Percentiles rank a stretch among this genome's conserved stretches.
These are phyloP conservation scores for Halcyon badia DNA, from an alignment of 2,797 vertebrate genomes.

Conservation along the genomic window DNA sequence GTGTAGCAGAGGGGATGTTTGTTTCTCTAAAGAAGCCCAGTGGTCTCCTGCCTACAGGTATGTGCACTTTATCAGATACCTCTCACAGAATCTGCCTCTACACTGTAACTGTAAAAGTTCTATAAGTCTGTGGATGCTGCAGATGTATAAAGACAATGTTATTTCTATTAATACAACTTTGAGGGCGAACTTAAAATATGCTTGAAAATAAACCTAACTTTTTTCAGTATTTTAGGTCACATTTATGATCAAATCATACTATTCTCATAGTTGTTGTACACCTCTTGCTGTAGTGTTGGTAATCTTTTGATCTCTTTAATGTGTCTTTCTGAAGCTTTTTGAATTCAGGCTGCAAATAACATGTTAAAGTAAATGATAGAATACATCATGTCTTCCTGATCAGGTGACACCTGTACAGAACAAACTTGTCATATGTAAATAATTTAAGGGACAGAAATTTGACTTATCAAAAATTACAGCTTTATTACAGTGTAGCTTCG, in stretches of 20 bases:
- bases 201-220: background rate
- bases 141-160: background rate
- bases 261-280: background rate
- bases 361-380: background rate
- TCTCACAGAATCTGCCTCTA: background rate
- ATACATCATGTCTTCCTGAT: background rate
- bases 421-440: background rate
- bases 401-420: background rate
- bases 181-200: background rate
- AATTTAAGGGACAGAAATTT: background rate
- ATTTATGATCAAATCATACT: background rate
- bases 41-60: background rate
- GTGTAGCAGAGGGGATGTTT: background rate
- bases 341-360: conserved; percentile 4
- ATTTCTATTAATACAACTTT: background rate
- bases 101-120: background rate
- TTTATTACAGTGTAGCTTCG: background rate
- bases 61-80: background rate
- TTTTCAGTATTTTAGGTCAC: background rate
- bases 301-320: conserved; percentile 5
- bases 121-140: background rate
- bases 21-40: background rate
- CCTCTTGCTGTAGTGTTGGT: background rate
- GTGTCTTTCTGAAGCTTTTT: background rate
- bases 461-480: background rate